Base-by-base conservation (phyloP, 2,797 vertebrate species). In the Gouania willdenowi region DNA sequence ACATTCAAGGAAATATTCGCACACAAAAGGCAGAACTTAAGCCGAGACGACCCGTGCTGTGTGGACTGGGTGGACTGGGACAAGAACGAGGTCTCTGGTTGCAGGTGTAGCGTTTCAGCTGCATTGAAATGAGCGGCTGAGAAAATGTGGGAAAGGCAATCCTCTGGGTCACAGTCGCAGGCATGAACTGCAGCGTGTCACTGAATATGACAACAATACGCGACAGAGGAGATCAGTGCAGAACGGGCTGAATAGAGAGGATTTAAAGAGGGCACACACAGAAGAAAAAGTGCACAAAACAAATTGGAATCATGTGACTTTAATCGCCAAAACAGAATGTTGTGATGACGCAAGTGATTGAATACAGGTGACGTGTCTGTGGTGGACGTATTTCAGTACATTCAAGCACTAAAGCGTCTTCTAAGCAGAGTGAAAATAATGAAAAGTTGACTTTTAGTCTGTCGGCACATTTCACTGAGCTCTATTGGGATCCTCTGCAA, bases 31-130 rank as follows among this genome's bases (percentile, higher is more conserved):
- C 24, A 3, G 30, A 33, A 50, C 26, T 37, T 28, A 27, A 35
- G 42, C 29, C 3, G 40, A 55, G 48, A 41, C 33, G 8, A 13
- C 28, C 43, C 22, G 25, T 30, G 20, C 41, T 29, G 22, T 55
- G 65, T 38, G 56, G 8, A 6, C 37, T 32, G 22, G 52, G 65
- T 40, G 56, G 8, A 8, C 35, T 1, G 1, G 0, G 23, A 44
- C 28, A 50, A 63, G 38, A 58, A 69, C 57, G 49, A 22, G 43
- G 38, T 59, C 46, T 77, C 61, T 6, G 2, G 66, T 77, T 77
- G 58, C 73, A 48, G 66, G 75, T 75, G 48, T 81, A 41, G 19
- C 17, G 31, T 86, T 74, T 68, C 78, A 21, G 7, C 57, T 14
- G 47, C 21, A 53, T 56, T 50, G 44, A 68, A 35, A 1, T 5